Evolutionary conservation across 2,888 invertebrate genomes (phyloP), one percentile per base, ranked within the genome.

Genomic region (Orthosia incerta): DNA sequence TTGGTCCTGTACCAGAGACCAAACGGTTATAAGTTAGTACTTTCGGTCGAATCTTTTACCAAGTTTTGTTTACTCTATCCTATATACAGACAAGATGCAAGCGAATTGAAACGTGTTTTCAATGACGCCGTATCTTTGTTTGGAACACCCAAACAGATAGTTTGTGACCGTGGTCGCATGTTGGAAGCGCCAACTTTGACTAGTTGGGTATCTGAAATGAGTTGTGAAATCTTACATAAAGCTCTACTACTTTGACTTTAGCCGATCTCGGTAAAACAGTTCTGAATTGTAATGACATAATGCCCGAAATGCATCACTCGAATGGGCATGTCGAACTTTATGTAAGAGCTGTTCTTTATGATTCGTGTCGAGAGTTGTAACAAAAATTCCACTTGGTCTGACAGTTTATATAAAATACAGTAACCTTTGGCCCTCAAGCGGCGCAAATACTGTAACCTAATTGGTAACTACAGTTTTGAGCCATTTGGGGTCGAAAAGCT

Each of bases 21-120:
- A n/a, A 0, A 71, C 7, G 31, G 31, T 7, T 31, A 7, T 48
- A 76, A 69, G 26, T 76, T 59, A n/a, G 55, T 85, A 0, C 2
- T 85, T 5, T 18, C 26, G 16, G 70, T 85, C 0, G 85, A 86
- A 23, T 57, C 80, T 0, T 85, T 80, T 50, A 73, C 72, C 0
- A 86, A 86, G 67, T 85, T 61, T 55, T 79, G 79, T 39, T 20
- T 85, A 3, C 39, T 84, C 2, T 79, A 79, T 39, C 45, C 83
- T 0, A 55, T 86, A 13, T 57, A 57, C 13, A 23, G 74, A 5
- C 85, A 83, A 60, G 82, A 83, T 20, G 13, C 63, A 0, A 48
- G 46, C 0, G 82, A 84, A 45, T 39, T 85, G 3, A 82, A 79
- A 31, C 72, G 61, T 0, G 60, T 66, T 3, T 61, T 83, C 18